Conservation (phyloP, 2,797 vertebrate genomes). For the Pelochelys cantorii region DNA sequence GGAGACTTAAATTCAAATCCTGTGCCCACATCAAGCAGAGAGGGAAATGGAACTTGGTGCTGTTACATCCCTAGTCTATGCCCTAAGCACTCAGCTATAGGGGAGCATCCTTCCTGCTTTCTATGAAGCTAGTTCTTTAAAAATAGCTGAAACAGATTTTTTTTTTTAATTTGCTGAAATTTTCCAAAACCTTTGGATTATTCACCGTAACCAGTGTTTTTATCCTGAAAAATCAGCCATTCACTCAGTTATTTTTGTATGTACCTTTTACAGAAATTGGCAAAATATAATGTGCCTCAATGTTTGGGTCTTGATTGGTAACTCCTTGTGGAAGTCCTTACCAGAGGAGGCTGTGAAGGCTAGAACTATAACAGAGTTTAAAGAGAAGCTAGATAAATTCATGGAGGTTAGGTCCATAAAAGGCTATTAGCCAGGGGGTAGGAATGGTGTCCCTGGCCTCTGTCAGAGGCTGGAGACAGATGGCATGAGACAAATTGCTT, state of each 20-base stretch:
- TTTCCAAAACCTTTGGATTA: not conserved
- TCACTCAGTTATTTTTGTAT: not conserved
- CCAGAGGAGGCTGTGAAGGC: no score
- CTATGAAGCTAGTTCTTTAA: not conserved
- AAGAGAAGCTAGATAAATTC: no score
- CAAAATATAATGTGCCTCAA: rapidly evolving
- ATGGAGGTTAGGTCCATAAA: no score
- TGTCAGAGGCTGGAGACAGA: no score
- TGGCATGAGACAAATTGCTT: no score
- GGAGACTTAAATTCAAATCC: not conserved
- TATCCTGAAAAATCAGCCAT: not conserved
- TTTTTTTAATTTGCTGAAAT: not conserved
- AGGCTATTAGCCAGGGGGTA: no score
- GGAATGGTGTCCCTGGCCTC: no score
- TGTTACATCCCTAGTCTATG: not conserved
- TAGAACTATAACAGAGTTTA: no score
- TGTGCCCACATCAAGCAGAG: not conserved
- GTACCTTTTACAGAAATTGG: not conserved
- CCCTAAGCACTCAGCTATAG: not conserved
- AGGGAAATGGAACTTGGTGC: not conserved
- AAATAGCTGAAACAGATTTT: not conserved
- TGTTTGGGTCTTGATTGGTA: not conserved
- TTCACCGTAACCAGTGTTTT: not conserved
- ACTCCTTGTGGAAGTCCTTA: no score
- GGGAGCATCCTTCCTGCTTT: not conserved